Conservation (phyloP, 2,888 invertebrate species). For the Glyphotaelius pellucidus region DNA sequence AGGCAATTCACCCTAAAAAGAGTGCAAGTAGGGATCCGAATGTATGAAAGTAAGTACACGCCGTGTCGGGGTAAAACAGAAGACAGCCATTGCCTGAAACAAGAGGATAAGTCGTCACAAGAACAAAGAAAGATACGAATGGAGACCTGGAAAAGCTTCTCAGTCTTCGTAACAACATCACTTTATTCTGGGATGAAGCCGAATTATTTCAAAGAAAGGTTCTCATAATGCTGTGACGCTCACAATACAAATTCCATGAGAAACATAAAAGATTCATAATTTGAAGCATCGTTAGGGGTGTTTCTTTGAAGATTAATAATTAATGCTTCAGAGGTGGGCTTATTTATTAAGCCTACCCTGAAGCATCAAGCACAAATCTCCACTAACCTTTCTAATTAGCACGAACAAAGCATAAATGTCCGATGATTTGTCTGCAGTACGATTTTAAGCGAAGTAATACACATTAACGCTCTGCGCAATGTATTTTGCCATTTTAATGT, state of each 20-base stretch:
- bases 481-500: conserved; percentile 32
- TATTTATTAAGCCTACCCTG: conserved; percentile 9
- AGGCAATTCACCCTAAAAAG: too few relatives aligned
- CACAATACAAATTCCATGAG: not conserved
- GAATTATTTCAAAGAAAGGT: not conserved
- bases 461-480: conserved; percentile 5
- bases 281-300: conserved; percentile 16
- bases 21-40: too few relatives aligned
- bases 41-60: too few relatives aligned
- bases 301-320: conserved; percentile 9
- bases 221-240: not conserved
- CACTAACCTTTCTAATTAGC: conserved; percentile 20
- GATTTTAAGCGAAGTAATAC: conserved; percentile 21
- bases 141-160: not conserved
- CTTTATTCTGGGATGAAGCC: not conserved
- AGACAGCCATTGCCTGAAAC: not conserved
- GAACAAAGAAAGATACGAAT: conserved; percentile 2
- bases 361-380: not conserved
- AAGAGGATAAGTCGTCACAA: not conserved
- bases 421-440: conserved; percentile 34
- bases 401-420: conserved; percentile 28
- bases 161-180: not conserved
- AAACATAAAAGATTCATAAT: not conserved
- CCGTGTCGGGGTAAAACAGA: not conserved
- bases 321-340: not conserved